phyloP scores from a whole-genome alignment of 1,140 invertebrate genomes.

The Asbolus verrucosus region DNA sequence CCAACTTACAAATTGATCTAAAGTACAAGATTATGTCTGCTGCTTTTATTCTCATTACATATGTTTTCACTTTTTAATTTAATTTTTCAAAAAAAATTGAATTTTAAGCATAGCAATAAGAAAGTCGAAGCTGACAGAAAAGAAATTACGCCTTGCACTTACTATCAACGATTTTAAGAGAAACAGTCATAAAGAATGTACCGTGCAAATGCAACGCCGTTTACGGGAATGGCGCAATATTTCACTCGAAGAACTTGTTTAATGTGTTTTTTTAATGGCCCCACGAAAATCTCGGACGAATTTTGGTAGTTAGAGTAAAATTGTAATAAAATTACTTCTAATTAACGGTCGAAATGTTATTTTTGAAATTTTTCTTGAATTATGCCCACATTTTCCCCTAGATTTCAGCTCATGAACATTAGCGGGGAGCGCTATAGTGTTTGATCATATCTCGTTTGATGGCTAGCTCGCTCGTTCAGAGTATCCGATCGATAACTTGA shows the following conservation, averaged over 20 bases:
- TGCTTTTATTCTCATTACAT: too few species aligned
- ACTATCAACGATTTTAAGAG: too few species aligned
- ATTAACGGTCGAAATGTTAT: not conserved
- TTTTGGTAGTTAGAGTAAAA: slow-evolving; percentile 7
- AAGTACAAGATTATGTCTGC: too few species aligned
- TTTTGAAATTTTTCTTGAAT: not conserved
- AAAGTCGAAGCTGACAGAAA: not conserved
- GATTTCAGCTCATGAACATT: too few species aligned
- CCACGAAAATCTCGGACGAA: slow-evolving; percentile 3
- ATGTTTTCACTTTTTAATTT: too few species aligned
- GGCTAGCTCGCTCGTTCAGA: too few species aligned
- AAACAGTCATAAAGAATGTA: not conserved
- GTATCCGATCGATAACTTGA: too few species aligned
- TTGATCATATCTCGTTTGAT: too few species aligned
- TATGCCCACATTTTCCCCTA: not conserved
- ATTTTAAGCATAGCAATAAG: too few species aligned
- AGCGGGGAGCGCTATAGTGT: too few species aligned
- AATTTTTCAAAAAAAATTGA: slow-evolving; percentile 11
- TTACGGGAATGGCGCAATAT: slow-evolving; percentile 24
- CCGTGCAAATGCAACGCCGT: slow-evolving; percentile 23
- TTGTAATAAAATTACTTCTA: slow-evolving; percentile 5
- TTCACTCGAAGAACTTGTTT: not conserved
- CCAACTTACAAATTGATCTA: slow-evolving; percentile 18
- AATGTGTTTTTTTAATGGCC: slow-evolving; percentile 10
- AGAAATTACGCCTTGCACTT: not conserved